These are phyloP conservation scores for Crotophaga sulcirostris DNA, from an alignment of 2,113 vertebrate genomes.

Conservation along the genomic window DNA sequence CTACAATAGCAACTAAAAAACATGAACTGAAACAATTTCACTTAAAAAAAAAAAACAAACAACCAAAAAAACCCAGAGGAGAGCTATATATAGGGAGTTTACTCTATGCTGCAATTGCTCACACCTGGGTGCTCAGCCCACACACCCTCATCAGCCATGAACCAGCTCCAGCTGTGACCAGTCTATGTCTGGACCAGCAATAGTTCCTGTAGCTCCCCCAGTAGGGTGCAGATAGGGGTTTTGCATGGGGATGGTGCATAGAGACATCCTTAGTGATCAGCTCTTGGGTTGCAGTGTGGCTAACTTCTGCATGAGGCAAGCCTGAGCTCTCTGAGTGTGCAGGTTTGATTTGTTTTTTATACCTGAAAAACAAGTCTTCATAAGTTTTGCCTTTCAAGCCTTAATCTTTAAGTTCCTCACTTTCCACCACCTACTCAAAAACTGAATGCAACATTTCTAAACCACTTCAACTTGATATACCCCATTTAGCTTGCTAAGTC, in stretches of 20 bases:
- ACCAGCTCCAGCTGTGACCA: neutral
- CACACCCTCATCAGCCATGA: accelerated
- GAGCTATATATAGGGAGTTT: neutral
- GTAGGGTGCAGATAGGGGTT: neutral
- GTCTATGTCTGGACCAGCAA: neutral
- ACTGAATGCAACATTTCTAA: neutral
- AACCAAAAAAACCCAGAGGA: no score
- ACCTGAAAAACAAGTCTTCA: neutral
- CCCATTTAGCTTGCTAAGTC: neutral
- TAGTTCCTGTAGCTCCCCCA: neutral
- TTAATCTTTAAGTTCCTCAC: neutral
- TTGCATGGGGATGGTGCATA: accelerated
- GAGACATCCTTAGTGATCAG: neutral
- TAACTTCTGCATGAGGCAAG: neutral
- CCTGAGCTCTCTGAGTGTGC: neutral
- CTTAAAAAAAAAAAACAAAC: no score
- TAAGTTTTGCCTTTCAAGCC: constrained; percentile 9
- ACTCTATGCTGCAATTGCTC: neutral
- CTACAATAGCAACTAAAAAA: neutral
- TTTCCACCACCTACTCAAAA: neutral
- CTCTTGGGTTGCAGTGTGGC: neutral
- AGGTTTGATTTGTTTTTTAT: neutral
- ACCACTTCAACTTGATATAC: constrained; percentile 16
- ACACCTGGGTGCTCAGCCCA: neutral
- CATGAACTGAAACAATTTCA: neutral